phyloP scores from a whole-genome alignment of 2,888 invertebrate species.

The Dendrolimus pini region DNA sequence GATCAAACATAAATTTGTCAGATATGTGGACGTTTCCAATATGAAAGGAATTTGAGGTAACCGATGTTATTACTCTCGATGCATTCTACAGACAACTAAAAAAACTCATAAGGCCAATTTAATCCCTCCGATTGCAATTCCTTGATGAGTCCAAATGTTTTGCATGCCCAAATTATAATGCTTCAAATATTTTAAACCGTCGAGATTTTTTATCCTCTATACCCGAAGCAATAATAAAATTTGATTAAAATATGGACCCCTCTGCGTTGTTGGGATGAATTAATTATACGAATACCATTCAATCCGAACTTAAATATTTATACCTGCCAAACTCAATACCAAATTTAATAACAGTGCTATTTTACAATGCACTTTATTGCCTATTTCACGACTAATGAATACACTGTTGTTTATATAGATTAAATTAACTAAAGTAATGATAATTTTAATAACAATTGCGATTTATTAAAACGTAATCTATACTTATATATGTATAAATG shows the following conservation, averaged over 20 bases:
- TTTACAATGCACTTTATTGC: slow-evolving; percentile 32
- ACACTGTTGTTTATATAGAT: no score
- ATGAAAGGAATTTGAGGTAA: slow-evolving; percentile 4
- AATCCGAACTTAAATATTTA: slow-evolving; percentile 47
- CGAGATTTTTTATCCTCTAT: slow-evolving; percentile 39
- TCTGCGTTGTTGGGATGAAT: slow-evolving; percentile 46
- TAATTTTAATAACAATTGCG: no score
- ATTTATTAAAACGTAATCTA: no score
- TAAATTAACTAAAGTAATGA: no score
- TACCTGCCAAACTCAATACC: slow-evolving; percentile 30
- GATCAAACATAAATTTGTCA: background rate
- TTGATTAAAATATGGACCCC: slow-evolving; percentile 62
- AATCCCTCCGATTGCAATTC: slow-evolving; percentile 33
- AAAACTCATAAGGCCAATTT: slow-evolving; percentile 23
- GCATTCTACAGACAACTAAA: slow-evolving; percentile 19
- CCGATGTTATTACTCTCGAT: slow-evolving; percentile 8
- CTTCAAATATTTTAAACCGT: slow-evolving; percentile 35
- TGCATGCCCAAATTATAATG: slow-evolving; percentile 40
- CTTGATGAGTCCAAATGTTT: slow-evolving; percentile 42
- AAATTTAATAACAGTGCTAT: slow-evolving; percentile 15
- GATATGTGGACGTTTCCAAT: background rate
- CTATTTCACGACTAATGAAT: slow-evolving; percentile 13
- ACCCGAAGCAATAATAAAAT: slow-evolving; percentile 54
- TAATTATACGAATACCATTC: slow-evolving; percentile 57
- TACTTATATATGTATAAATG: no score